phyloP scores from a whole-genome alignment of 2,888 invertebrate species.

The Strigamia maritima region DNA sequence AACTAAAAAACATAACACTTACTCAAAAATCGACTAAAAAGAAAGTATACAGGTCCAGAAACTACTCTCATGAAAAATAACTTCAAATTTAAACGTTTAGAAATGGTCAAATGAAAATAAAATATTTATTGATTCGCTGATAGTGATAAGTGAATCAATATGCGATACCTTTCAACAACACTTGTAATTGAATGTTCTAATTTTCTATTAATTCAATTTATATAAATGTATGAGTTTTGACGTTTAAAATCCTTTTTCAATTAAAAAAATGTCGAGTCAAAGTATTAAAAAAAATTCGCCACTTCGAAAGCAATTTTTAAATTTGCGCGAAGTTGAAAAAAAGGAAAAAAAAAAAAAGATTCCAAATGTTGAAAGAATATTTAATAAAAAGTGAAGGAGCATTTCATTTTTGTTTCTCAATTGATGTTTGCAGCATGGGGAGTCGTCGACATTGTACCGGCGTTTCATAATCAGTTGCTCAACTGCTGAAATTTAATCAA shows the following conservation, averaged over 20 bases:
- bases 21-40: too few species aligned
- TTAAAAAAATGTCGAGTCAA: background rate
- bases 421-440: slow-evolving; percentile 23
- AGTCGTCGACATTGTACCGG: slow-evolving; percentile 17
- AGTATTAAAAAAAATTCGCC: background rate
- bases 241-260: background rate
- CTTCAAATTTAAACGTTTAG: too few species aligned
- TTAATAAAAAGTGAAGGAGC: slow-evolving; percentile 25
- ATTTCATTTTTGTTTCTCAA: slow-evolving; percentile 26
- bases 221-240: background rate
- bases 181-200: too few species aligned
- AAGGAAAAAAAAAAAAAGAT: background rate
- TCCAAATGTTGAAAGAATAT: slow-evolving; percentile 1
- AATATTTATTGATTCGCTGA: too few species aligned
- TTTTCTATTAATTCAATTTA: too few species aligned
- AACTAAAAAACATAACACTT: too few species aligned
- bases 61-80: too few species aligned
- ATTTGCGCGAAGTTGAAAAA: background rate
- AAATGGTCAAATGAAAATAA: too few species aligned
- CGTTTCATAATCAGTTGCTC: slow-evolving; percentile 25
- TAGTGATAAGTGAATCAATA: too few species aligned
- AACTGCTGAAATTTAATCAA: slow-evolving; percentile 28
- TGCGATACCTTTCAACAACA: too few species aligned
- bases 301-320: background rate
- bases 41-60: too few species aligned